Base-by-base conservation (phyloP, 2,888 invertebrate genomes). In the Rhagonycha lutea region DNA sequence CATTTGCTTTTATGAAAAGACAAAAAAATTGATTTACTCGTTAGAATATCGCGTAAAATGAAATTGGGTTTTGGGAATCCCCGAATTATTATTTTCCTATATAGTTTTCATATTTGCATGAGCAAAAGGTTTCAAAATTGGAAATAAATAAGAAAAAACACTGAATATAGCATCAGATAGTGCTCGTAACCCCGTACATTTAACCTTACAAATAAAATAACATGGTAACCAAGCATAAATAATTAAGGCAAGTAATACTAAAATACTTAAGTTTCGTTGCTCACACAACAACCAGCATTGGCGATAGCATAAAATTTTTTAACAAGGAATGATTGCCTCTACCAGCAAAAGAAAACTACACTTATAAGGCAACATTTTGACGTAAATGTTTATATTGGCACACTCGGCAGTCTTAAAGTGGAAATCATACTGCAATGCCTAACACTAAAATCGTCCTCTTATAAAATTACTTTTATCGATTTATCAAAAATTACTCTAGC, bases 361-460 rank as follows among this genome's bases (percentile, higher is more conserved):
- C 61, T 70, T 62, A 76, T 76, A 76, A 76, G 76, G 76, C 76
- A 76, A 79, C 77, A 73, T 68, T 47, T 75, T 68, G 71, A 73
- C 73, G 74, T 72, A 61, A 65, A 70, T 75, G 69, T 73, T 71
- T 26, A 24, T 71, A 68, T 78, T 78, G 78, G 78, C 78, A 78
- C 78, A 70, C 78, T 69, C 75, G 78, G 75, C 78, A 78, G 78
- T 76, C 78, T 73, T 26, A 69, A 61, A 24, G 60, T 72, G 14
- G 14, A 75, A 72, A 61, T 77, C 72, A 60, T 72, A 68, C 72
- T 70, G 70, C 72, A 70, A 72, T 73, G 78, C 73, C 73, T 60
- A 61, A 61, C 29, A 69, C 60, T 47, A 69, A 68, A 74, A 28
- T 47, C 47, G 7, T 47, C 47, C 47, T n/a, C 47, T 47, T 47